phyloP scores from a whole-genome alignment of 2,888 invertebrate genomes.

The Lochmaea crataegi region DNA sequence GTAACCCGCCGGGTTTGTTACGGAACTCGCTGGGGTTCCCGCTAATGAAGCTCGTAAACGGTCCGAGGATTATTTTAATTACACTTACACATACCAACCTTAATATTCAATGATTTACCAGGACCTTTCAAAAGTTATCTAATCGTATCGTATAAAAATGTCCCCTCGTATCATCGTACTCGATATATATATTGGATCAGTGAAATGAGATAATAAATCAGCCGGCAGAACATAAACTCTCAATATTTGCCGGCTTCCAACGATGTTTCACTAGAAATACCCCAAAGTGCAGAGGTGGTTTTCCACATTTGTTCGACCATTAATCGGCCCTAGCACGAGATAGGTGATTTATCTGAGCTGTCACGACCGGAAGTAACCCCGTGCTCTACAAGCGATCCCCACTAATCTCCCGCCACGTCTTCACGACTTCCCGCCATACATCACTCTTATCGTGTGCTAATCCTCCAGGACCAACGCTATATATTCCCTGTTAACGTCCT shows the following conservation, averaged over 20 bases:
- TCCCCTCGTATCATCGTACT: constrained; percentile 38
- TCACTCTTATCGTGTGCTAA: constrained; percentile 62
- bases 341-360: constrained; percentile 64
- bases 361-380: constrained; percentile 65
- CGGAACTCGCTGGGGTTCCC: constrained; percentile 41
- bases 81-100: background rate
- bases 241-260: constrained; percentile 53
- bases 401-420: constrained; percentile 64
- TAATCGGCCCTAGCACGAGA: constrained; percentile 60
- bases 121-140: no score
- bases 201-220: constrained; percentile 49
- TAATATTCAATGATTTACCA: no score
- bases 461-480: constrained; percentile 58
- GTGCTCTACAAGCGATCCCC: constrained; percentile 64
- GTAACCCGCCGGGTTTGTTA: constrained; percentile 43
- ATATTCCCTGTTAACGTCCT: constrained; percentile 51
- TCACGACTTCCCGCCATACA: constrained; percentile 65
- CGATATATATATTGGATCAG: constrained; percentile 41
- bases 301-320: constrained; percentile 66
- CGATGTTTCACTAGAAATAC: constrained; percentile 54
- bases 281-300: constrained; percentile 63
- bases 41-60: constrained; percentile 42
- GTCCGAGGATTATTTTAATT: constrained; percentile 36
- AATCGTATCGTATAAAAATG: background rate
- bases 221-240: constrained; percentile 52